Percentiles rank a stretch among this genome's conserved stretches.
phyloP scores from a whole-genome alignment of 2,113 vertebrate genomes.

The Montifringilla adamsi region DNA sequence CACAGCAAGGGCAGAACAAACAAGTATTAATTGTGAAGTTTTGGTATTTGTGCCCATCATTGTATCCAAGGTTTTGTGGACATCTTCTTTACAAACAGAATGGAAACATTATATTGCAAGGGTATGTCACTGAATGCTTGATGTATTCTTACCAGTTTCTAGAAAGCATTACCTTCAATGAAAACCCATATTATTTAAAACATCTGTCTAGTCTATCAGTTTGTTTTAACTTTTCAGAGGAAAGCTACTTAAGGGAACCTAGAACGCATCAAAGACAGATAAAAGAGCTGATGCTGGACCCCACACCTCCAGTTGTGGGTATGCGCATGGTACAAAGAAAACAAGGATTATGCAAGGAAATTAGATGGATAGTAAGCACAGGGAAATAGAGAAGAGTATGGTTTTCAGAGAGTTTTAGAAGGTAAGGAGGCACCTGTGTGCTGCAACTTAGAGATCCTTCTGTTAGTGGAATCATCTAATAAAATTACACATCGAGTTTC shows the following conservation, averaged over 20 bases:
- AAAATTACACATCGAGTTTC: background rate
- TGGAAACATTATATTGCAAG: background rate
- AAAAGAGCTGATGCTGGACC: background rate
- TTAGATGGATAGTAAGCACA: background rate
- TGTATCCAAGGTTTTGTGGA: background rate
- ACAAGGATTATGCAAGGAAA: background rate
- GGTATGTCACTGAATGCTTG: background rate
- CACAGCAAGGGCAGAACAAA: background rate
- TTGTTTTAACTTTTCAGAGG: background rate
- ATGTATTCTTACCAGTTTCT: background rate
- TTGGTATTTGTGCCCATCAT: background rate
- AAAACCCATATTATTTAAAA: background rate
- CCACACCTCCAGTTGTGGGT: rapidly evolving
- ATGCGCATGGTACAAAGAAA: background rate
- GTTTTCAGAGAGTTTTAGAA: background rate
- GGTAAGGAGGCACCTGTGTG: background rate
- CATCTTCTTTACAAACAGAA: background rate
- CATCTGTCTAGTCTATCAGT: background rate
- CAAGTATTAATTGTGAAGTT: background rate
- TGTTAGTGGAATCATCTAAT: background rate
- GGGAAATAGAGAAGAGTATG: background rate
- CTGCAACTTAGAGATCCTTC: background rate
- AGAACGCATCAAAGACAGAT: background rate
- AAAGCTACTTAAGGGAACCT: background rate
- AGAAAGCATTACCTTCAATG: background rate